Evolutionary conservation across 30 jellyfish, hydroid and myxozoan species (phyloP), one percentile per base, ranked within the genome.

Genomic region (Hydra vulgaris): DNA sequence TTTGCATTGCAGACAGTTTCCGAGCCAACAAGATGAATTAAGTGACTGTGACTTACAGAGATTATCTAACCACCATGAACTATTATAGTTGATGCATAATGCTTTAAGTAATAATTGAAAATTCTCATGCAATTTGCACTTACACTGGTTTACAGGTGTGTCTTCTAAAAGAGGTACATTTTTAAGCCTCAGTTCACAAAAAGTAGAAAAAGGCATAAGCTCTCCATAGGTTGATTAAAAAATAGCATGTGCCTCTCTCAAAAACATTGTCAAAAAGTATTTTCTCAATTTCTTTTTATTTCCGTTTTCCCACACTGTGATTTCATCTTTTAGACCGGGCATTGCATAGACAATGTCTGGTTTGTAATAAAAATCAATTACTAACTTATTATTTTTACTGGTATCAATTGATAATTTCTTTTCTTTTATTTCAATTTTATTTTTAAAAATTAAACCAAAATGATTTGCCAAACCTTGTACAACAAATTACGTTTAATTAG

Each of bases 91-190:
- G 27, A 23, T 68, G 75, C 88, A 77, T 61, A 74, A 25, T 21
- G 78, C 75, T 68, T 68, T 23, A 20, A 68, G 27, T 23, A n/a
- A n/a, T 73, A 84, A 77, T 61, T 23, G 53, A 78, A 69, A 27
- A 61, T 84, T 77, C 71, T 56, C 74, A 70, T 73, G 87, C 71
- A 24, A 40, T 25, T 66, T 71, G 71, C 93, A 84, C 40, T 77
- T 78, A 61, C 89, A 77, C 78, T 77, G 78, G 74, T 76, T 84
- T 82, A 75, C 23, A 18, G 93, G 93, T 17, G 93, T 55, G 73
- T 74, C 54, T 76, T 74, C 71, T 21, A 78, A 74, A 76, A 84
- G 89, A 82, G 66, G 70, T 67, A 81, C 86, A 81, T 71, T 81
- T 68, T 71, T 81, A 69, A 86, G 87, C 25, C 87, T 84, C 82